Base-by-base conservation (phyloP, 64 coral and sea anemone species). In the Montipora cactus region DNA sequence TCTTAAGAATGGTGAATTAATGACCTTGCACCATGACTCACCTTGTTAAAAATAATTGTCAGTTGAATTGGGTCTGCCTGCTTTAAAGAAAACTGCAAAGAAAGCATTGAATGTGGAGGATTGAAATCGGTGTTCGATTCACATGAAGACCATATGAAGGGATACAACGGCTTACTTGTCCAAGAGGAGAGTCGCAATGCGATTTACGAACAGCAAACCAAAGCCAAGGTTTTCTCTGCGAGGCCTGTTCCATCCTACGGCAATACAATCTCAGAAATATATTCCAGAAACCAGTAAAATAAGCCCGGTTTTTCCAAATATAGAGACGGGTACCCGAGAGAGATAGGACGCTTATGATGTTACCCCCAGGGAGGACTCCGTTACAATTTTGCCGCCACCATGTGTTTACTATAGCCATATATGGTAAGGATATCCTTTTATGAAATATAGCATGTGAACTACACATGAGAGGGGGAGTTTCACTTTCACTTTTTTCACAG, bases 21-120 rank as follows among this genome's bases (percentile, higher is more conserved):
- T 4, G 61, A 64, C 9, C 47, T 55, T 86, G 22, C 66, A 6
- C 0, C 8, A 21, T 28, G 4, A 3, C 83, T 67, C 85, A 96
- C 96, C 96, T 98, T 98, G 86, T 94, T 94, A 37, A 98, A 98
- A 5, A 98, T 91, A 88, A n/a, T 58, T n/a, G 87, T 91, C 74
- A 98, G 21, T 79, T 84, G 79, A 9, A 8, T 89, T 45, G 96
- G 89, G 79, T 98, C 96, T 5, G 96, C 96, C 75, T 93, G 96
- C 37, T 92, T 98, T n/a, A 98, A 90, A 72, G 93, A 94, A 48
- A 87, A 89, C 93, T 98, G 69, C 13, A 73, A 21, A 48, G 18
- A 85, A 89, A 59, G n/a, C 82, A 86, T 16, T 4, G 20, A 61
- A 1, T 37, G 58, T 45, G 8, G 14, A 64, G 61, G 13, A 81